Percentiles rank a stretch among this genome's conserved stretches.
phyloP scores from a whole-genome alignment of 2,888 invertebrate genomes.

The Adelognathus sp. region DNA sequence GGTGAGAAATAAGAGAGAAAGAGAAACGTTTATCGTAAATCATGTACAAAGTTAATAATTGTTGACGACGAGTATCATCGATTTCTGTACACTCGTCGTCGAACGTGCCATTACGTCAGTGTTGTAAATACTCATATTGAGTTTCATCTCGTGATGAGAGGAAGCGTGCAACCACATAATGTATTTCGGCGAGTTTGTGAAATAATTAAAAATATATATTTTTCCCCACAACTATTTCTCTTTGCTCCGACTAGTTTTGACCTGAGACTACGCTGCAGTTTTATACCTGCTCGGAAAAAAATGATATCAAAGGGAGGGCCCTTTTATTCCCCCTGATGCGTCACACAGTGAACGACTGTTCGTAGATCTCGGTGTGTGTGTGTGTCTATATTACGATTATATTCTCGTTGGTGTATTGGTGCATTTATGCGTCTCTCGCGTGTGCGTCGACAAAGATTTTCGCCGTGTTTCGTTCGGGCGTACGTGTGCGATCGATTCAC shows the following conservation, averaged over 20 bases:
- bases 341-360: background rate
- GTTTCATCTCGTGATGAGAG: constrained; percentile 50
- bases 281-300: background rate
- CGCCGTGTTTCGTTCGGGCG: background rate
- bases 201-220: background rate
- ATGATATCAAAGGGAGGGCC: background rate
- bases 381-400: background rate
- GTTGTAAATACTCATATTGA: constrained; percentile 72
- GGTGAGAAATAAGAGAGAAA: constrained; percentile 3
- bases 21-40: constrained; percentile 53
- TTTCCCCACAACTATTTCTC: constrained; percentile 3
- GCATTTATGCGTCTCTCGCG: constrained; percentile 1
- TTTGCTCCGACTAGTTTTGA: background rate
- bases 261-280: background rate
- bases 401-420: background rate
- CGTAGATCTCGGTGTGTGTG: background rate
- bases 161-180: constrained; percentile 30
- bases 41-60: constrained; percentile 77
- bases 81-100: constrained; percentile 62
- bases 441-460: background rate
- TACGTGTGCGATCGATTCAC: constrained; percentile 12
- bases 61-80: constrained; percentile 63
- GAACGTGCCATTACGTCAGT: constrained; percentile 77
- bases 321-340: background rate
- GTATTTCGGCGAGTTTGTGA: constrained; percentile 24